These are phyloP conservation scores for Mya arenaria DNA, from an alignment of 1,140 invertebrate species.

Conservation along the genomic window DNA sequence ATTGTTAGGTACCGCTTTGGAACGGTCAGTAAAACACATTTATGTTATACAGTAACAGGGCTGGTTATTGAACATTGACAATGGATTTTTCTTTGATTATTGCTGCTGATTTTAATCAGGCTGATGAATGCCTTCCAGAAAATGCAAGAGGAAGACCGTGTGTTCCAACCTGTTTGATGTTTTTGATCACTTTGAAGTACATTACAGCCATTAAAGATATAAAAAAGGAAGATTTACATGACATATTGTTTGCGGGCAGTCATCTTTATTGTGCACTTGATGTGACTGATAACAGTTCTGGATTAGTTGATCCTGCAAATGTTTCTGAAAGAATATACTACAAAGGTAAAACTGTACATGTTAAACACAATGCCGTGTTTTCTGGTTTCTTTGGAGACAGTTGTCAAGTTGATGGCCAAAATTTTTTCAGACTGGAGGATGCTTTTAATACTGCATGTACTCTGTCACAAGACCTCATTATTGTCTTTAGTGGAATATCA, in stretches of 20 bases:
- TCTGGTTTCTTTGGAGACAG: slow-evolving; percentile 1
- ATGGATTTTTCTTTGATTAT: no score
- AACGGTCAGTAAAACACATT: no score
- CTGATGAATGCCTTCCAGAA: no score
- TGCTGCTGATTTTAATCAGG: no score
- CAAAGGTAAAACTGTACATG: not conserved
- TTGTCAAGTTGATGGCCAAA: slow-evolving; percentile 3
- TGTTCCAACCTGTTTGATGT: slow-evolving; percentile 34
- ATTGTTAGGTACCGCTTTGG: no score
- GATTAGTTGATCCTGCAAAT: slow-evolving; percentile 4
- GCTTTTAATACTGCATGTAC: not conserved
- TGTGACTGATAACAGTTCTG: not conserved
- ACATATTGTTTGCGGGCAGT: slow-evolving; percentile 33
- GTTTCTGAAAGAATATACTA: not conserved
- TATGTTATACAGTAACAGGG: no score
- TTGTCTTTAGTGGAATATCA: slow-evolving; percentile 15
- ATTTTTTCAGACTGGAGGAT: not conserved
- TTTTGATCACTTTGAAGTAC: slow-evolving; percentile 3
- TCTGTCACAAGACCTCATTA: not conserved
- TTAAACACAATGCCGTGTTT: not conserved
- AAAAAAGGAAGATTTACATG: slow-evolving; percentile 5
- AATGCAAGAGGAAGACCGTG: slow-evolving; percentile 34
- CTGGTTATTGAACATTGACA: no score
- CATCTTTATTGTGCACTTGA: no score
- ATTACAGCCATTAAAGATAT: not conserved